Base-by-base conservation (phyloP, 1,140 invertebrate genomes). In the Apis laboriosa region DNA sequence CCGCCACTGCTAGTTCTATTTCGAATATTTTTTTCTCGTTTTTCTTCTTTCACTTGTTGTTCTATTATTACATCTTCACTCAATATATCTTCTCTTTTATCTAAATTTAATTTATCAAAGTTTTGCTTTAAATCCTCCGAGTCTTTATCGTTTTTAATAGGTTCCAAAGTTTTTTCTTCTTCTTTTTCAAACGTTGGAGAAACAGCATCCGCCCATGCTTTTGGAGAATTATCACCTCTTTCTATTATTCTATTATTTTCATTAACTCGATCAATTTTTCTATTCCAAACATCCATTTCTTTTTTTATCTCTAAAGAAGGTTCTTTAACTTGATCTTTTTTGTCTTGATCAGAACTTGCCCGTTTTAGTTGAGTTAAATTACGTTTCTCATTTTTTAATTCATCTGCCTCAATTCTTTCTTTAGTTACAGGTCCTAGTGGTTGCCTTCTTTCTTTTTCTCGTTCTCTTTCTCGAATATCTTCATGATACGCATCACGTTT, bases 371-470 rank as follows among this genome's bases (percentile, higher is more conserved):
- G 94, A 9, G 94, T 95, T 34, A 96, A 86, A 81, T 93, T 94
- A 21, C 95, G 93, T 86, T 95, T 96, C 71, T 96, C 95, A 15
- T 88, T 93, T 67, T 94, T 94, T 24, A 94, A 86, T 85, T 96
- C 95, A 24, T 96, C 95, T 7, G 95, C 95, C 87, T 96, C 95
- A 1, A 96, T 92, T 84, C 95, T 96, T 68, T 96, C 96, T 77
- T 95, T 94, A 4, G 95, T 96, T 7, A 96, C 95, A 1, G 96
- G 95, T 49, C 95, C 95, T 1, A 95, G 95, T 12, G 95, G 94
- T 75, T 94, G 94, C n/a, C 94, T 91, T 24, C 79, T 80, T n/a
- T 91, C 88, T 83, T 68, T 90, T 85, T 55, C 89, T 93, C 86
- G 72, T 90, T 92, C 80, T 85, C 88, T 51, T 43, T 80, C 79